These are phyloP conservation scores for Synchiropus splendidus DNA, from an alignment of 2,113 vertebrate species.

Conservation along the genomic window DNA sequence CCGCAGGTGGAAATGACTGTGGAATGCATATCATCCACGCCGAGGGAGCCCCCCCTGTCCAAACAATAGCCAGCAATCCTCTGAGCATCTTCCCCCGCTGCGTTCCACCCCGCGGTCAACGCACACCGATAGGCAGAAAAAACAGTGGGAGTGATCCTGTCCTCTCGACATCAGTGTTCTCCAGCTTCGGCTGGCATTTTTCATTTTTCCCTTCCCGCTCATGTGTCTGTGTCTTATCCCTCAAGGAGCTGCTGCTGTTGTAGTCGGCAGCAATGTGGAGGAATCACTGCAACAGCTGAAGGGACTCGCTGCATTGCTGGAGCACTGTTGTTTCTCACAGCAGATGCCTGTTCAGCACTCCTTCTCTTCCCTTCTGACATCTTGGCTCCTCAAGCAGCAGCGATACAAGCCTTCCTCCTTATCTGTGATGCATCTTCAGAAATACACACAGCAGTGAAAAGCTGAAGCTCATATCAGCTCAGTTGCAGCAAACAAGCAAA, in stretches of 20 bases:
- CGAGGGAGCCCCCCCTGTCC: slow-evolving; percentile 39
- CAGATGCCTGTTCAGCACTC: neutral
- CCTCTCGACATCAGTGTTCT: slow-evolving; percentile 43
- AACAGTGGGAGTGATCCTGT: slow-evolving; percentile 60
- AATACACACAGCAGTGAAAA: too few species aligned
- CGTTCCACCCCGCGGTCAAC: slow-evolving; percentile 36
- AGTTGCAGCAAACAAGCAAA: too few species aligned
- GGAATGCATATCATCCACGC: slow-evolving; percentile 45
- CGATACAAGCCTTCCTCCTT: too few species aligned
- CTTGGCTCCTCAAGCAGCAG: too few species aligned
- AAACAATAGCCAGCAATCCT: slow-evolving; percentile 50
- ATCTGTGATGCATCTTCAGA: too few species aligned
- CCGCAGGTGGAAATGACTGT: slow-evolving; percentile 36
- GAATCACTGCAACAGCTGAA: slow-evolving; percentile 25
- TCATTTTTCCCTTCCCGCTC: slow-evolving; percentile 28
- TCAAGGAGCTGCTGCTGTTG: slow-evolving; percentile 27
- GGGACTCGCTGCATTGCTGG: slow-evolving; percentile 37
- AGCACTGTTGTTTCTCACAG: slow-evolving; percentile 16
- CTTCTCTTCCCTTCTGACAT: too few species aligned
- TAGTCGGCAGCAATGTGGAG: slow-evolving; percentile 11
- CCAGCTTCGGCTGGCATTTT: slow-evolving; percentile 49
- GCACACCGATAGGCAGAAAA: slow-evolving; percentile 44
- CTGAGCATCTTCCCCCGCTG: slow-evolving; percentile 50
- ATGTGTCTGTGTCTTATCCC: slow-evolving; percentile 29
- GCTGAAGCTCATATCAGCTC: too few species aligned